These are phyloP conservation scores for Stichopus chloronotus DNA, from an alignment of 35 echinoderm and acorn worm species.

Conservation along the genomic window DNA sequence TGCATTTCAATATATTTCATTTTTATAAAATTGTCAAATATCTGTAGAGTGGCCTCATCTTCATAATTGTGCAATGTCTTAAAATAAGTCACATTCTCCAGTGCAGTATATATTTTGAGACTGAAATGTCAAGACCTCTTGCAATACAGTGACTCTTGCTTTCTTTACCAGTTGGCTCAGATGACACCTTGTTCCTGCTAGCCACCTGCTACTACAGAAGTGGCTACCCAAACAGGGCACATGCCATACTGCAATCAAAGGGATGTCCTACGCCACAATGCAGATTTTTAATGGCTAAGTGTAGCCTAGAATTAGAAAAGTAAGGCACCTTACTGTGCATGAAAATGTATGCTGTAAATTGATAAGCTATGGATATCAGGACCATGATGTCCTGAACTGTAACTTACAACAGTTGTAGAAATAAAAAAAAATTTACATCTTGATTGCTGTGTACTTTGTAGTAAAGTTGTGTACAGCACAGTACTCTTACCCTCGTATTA, in stretches of 20 bases:
- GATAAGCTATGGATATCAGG: too few species aligned
- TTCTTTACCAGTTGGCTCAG: constrained; percentile 76
- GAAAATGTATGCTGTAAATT: background rate
- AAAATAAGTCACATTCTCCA: too few species aligned
- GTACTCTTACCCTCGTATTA: too few species aligned
- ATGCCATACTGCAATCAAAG: constrained; percentile 80
- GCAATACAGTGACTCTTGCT: background rate
- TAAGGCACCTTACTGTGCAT: constrained; percentile 22
- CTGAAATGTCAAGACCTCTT: too few species aligned
- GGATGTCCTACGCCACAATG: constrained; percentile 95
- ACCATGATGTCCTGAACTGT: background rate
- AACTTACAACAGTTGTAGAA: background rate
- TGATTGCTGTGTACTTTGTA: too few species aligned
- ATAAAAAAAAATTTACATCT: background rate
- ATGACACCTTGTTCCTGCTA: constrained; percentile 91
- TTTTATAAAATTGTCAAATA: too few species aligned
- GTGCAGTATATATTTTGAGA: too few species aligned
- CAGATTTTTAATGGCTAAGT: constrained; percentile 84
- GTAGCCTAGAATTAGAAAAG: constrained; percentile 92
- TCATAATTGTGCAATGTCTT: too few species aligned
- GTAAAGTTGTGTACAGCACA: too few species aligned
- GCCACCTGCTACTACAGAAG: constrained; percentile 95
- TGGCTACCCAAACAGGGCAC: constrained; percentile 82
- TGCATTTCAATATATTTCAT: too few species aligned
- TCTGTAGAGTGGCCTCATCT: too few species aligned